Evolutionary conservation across 2,113 vertebrate species (phyloP), one percentile per base, ranked within the genome.

Genomic region (Cepphus grylle): DNA sequence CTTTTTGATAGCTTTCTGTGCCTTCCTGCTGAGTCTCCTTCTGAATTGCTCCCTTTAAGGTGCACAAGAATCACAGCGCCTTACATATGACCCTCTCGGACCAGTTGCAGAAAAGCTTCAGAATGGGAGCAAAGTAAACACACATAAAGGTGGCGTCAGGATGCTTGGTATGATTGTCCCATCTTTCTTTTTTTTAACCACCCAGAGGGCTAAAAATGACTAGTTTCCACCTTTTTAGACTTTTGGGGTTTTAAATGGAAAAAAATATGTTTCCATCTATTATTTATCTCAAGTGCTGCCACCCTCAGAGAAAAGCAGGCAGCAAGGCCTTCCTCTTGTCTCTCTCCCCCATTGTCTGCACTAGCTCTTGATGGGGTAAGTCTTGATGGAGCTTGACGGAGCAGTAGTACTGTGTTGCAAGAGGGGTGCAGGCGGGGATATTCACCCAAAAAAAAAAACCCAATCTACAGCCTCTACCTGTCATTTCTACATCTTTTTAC

Each of bases 1-100:
- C 17, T 85, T 71, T 89, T 42, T 71, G 7, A 6, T 50, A 63
- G 2, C 8, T 88, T 83, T 73, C 23, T 30, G 7, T n/a, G 32
- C 26, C 59, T 87, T 53, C 19, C 32, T 50, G 59, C 22, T 56
- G 34, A 40, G 13, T 50, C 34, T 72, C 15, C 50, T 74, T 34
- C 65, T 79, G 56, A 76, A 80, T 27, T 0, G 0, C 8, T 63
- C 14, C 22, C 19, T 82, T 12, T 50, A 40, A 67, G 12, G 17
- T 53, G 26, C 56, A 32, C 26, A 61, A 47, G n/a, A 66, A 50
- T 47, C 4, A 0, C 2, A 1, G 30, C 15, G 47, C 3, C 17
- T 80, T 56, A 45, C 4, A 2, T n/a, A 29, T 0, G 0, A 38
- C 17, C 42, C 15, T 14, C 29, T 29, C 38, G 43, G 42, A 79